Percentiles rank a stretch among this genome's conserved stretches.
Conservation (phyloP, 1,140 invertebrate genomes). For the Micrasema longulum region DNA sequence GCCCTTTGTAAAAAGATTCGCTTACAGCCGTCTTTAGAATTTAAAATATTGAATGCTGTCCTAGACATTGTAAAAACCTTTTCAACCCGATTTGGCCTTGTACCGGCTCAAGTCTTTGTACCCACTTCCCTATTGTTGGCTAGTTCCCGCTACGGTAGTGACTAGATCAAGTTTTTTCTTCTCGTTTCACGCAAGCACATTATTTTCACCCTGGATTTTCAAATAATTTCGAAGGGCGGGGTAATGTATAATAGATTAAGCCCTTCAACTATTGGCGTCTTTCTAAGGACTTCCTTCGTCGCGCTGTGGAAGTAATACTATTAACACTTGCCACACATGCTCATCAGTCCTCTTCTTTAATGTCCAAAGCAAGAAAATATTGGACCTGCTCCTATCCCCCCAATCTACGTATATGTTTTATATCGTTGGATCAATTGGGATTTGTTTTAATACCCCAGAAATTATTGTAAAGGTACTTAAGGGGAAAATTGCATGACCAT, state of each 20-base stretch:
- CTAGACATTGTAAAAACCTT: constrained; percentile 33
- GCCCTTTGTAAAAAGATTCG: constrained; percentile 38
- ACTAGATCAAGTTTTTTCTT: constrained; percentile 35
- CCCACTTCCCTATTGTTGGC: constrained; percentile 32
- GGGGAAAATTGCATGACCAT: too few species aligned
- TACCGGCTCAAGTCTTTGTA: constrained; percentile 34
- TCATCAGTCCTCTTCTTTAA: too few species aligned
- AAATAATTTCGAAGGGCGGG: not conserved
- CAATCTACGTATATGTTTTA: too few species aligned
- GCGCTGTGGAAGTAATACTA: not conserved
- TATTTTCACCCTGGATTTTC: constrained; percentile 4
- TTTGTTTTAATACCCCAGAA: too few species aligned
- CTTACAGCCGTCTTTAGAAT: constrained; percentile 32
- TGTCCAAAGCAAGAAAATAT: too few species aligned
- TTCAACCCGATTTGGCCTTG: constrained; percentile 36
- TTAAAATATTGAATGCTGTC: constrained; percentile 24
- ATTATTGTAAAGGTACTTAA: too few species aligned
- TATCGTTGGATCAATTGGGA: too few species aligned
- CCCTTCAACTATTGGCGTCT: too few species aligned
- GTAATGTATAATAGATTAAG: too few species aligned
- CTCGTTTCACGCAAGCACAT: constrained; percentile 1
- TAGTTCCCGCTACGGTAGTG: constrained; percentile 32
- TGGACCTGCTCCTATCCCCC: too few species aligned
- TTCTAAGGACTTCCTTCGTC: not conserved
- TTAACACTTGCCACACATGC: too few species aligned